Conservation (phyloP, 2,797 vertebrate species). For the Pseudochirops cupreus region DNA sequence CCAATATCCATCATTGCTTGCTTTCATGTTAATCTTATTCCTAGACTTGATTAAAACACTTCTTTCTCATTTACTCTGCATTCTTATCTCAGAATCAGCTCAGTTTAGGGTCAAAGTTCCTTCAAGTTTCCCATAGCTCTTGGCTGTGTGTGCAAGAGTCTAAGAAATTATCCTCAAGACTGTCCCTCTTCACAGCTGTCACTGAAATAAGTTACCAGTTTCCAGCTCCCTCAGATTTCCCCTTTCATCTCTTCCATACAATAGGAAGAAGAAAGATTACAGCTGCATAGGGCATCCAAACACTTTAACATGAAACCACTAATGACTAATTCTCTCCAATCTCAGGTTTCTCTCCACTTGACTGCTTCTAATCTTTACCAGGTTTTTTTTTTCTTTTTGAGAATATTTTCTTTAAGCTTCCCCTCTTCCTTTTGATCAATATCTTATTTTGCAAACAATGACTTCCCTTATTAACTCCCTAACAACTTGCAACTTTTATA, state of each 20-base stretch:
- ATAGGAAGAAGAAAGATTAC: conserved; percentile 34
- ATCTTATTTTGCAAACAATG: conserved; percentile 77
- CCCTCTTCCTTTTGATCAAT: conserved; percentile 71
- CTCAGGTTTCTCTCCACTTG: conserved; percentile 65
- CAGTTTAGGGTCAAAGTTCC: background rate
- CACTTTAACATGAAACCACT: conserved; percentile 32
- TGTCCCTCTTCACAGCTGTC: conserved; percentile 17
- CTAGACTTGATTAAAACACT: conserved; percentile 34
- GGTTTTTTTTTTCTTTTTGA: conserved; percentile 71
- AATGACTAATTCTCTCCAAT: conserved; percentile 70
- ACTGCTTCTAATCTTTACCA: conserved; percentile 62
- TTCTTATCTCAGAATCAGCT: conserved; percentile 17
- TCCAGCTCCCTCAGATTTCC: conserved; percentile 28
- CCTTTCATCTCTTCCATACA: conserved; percentile 41
- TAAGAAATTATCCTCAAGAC: conserved; percentile 1
- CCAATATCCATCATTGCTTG: background rate
- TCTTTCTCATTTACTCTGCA: conserved; percentile 37
- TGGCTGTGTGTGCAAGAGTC: conserved; percentile 1
- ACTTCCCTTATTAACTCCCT: conserved; percentile 74
- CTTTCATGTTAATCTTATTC: background rate
- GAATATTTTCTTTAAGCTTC: conserved; percentile 59
- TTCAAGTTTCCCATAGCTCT: conserved; percentile 2
- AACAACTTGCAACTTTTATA: conserved; percentile 69
- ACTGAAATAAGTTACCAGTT: conserved; percentile 44
- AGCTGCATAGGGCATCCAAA: conserved; percentile 45